Percentiles rank a stretch among this genome's conserved stretches.
These are phyloP conservation scores for Columbina picui DNA, from an alignment of 2,113 vertebrate species.

Conservation along the genomic window DNA sequence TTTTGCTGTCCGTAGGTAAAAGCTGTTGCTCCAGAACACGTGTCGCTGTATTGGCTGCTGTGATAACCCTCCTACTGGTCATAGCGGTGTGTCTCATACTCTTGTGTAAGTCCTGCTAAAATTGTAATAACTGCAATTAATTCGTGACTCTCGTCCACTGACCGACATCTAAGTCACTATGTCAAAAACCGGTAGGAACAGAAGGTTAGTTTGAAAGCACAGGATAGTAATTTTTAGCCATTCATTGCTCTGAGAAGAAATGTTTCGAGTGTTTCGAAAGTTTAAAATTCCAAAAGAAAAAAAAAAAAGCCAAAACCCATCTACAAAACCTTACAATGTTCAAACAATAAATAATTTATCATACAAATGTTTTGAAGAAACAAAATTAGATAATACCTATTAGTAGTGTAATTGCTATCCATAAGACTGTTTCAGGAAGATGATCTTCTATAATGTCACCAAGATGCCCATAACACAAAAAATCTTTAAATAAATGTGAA, in stretches of 20 bases:
- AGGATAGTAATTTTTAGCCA: background rate
- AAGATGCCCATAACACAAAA: background rate
- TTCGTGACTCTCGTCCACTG: background rate
- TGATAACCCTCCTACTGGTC: background rate
- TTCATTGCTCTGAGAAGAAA: accelerated
- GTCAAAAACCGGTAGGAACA: background rate
- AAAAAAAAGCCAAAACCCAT: background rate
- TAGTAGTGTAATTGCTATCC: too few species aligned
- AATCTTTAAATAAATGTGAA: background rate
- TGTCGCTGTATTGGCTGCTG: background rate
- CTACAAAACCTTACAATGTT: background rate
- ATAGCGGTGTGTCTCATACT: background rate
- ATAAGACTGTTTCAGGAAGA: background rate
- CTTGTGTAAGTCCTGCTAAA: background rate
- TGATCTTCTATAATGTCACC: background rate
- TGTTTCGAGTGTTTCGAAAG: background rate
- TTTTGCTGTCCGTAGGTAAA: background rate
- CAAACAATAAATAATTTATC: background rate
- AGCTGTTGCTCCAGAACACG: background rate
- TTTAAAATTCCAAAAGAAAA: background rate
- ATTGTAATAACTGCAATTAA: background rate
- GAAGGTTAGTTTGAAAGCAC: background rate
- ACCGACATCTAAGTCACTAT: too few species aligned
- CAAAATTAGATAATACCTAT: background rate
- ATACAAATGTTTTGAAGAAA: background rate